Percentiles rank a stretch among this genome's conserved stretches.
These are phyloP conservation scores for Homalodisca vitripennis DNA, from an alignment of 1,140 invertebrate species.

Conservation along the genomic window DNA sequence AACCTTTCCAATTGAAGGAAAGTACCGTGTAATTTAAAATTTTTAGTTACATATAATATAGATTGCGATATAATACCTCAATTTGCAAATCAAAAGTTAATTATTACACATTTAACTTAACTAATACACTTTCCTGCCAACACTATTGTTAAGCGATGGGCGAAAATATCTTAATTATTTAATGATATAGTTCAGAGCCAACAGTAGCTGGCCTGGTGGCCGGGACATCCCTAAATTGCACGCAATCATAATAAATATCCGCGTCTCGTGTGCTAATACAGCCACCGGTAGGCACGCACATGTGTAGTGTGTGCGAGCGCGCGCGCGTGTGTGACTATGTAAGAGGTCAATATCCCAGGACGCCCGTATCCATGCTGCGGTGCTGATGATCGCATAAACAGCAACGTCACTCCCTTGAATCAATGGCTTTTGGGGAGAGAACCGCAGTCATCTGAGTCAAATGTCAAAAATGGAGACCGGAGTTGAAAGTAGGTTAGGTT, in stretches of 20 bases:
- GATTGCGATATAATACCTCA: no score
- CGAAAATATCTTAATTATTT: conserved; percentile 10
- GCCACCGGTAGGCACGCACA: neutral
- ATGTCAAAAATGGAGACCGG: conserved; percentile 18
- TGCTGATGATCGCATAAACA: conserved; percentile 7
- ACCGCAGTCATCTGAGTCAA: neutral
- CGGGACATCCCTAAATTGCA: conserved; percentile 12
- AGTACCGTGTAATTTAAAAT: no score
- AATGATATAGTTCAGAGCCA: neutral
- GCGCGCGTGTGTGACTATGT: neutral
- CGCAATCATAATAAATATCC: conserved; percentile 11
- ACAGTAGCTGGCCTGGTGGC: neutral
- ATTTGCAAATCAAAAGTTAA: no score
- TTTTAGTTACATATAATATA: no score
- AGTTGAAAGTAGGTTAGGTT: conserved; percentile 11
- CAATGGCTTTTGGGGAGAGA: conserved; percentile 1
- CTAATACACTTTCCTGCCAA: conserved; percentile 2
- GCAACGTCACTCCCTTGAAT: conserved; percentile 3
- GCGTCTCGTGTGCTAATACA: neutral
- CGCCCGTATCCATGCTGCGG: no score
- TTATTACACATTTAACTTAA: no score
- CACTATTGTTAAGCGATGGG: conserved; percentile 6
- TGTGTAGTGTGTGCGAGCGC: neutral
- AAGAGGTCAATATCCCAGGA: neutral
- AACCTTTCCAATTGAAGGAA: no score